Percentiles rank a stretch among this genome's conserved stretches.
Conservation (phyloP, 2,888 invertebrate genomes). For the Drosophila ezoana region DNA sequence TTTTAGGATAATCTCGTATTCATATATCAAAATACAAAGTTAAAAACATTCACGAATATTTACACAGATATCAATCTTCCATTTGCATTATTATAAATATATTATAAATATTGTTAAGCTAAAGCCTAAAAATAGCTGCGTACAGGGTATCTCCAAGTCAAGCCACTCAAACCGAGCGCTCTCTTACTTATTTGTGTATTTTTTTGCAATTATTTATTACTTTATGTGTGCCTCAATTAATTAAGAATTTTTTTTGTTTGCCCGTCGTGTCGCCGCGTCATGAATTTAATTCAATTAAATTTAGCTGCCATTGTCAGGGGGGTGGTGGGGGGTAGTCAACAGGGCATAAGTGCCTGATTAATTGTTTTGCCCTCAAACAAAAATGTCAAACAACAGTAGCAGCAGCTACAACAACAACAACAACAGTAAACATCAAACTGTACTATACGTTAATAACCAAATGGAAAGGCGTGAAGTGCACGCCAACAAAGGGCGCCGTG, state of each 20-base stretch:
- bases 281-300: slow-evolving; percentile 58
- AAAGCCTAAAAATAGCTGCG: no score
- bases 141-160: neutral
- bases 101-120: no score
- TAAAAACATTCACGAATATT: neutral
- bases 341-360: slow-evolving; percentile 44
- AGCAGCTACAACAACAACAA: slow-evolving; percentile 5
- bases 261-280: slow-evolving; percentile 24
- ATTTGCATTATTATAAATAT: no score
- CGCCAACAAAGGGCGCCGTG: slow-evolving; percentile 32
- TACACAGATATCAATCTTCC: neutral
- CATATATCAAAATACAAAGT: slow-evolving; percentile 3
- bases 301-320: slow-evolving; percentile 32
- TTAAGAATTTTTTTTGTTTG: slow-evolving; percentile 29
- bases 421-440: slow-evolving; percentile 18
- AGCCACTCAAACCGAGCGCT: neutral
- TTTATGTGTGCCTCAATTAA: slow-evolving; percentile 39
- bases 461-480: slow-evolving; percentile 63
- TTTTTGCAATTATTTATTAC: slow-evolving; percentile 37
- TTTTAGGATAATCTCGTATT: neutral
- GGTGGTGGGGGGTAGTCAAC: neutral
- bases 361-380: slow-evolving; percentile 36
- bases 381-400: slow-evolving; percentile 25
- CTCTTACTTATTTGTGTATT: slow-evolving; percentile 7
- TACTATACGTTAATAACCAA: slow-evolving; percentile 50